Base-by-base conservation (phyloP, 2,113 vertebrate species). In the Pangasianodon gigas region DNA sequence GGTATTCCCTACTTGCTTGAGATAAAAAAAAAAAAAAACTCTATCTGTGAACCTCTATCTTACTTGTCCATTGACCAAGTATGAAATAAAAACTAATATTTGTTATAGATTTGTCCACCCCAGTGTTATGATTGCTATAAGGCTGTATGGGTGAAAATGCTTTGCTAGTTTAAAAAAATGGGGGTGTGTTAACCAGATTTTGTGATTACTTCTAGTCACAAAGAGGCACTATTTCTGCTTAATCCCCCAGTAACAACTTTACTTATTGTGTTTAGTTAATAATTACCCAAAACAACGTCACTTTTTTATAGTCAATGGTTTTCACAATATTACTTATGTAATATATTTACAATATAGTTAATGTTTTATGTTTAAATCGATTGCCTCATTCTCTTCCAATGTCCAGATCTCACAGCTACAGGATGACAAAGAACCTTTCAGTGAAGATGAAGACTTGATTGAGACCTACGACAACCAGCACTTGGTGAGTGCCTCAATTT, bases 401-500 rank as follows among this genome's bases (percentile, higher is more conserved):
- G 18, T 92, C 91, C 94, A 97, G 97, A 96, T 97, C 92, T 95
- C 96, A n/a, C 93, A 96, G 84, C 96, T 96, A 92, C 96, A 97
- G 87, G 96, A 97, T 80, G 95, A 94, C 82, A 97, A 97, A 92
- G 95, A 96, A 89, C 95, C 96, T 85, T 95, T 95, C 91, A 94
- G 94, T 88, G 95, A 96, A 71, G 88, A 92, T 87, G 96, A 94
- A 85, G 83, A 75, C 84, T 91, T 90, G 71, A 95, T 95, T 91
- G 96, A 96, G 90, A 95, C 97, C 80, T 96, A 97, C 88, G 96
- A 97, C 69, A 93, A 93, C 85, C 96, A 97, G 90, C 96, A 96
- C 86, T 95, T 96, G 96, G 97, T 97, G 95, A 37, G 94, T 51
- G n/a, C 9, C 21, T 65, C 2, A 2, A 37, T 69, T 52, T 16